phyloP scores from a whole-genome alignment of 2,113 vertebrate genomes.

The Syngnathus typhle region DNA sequence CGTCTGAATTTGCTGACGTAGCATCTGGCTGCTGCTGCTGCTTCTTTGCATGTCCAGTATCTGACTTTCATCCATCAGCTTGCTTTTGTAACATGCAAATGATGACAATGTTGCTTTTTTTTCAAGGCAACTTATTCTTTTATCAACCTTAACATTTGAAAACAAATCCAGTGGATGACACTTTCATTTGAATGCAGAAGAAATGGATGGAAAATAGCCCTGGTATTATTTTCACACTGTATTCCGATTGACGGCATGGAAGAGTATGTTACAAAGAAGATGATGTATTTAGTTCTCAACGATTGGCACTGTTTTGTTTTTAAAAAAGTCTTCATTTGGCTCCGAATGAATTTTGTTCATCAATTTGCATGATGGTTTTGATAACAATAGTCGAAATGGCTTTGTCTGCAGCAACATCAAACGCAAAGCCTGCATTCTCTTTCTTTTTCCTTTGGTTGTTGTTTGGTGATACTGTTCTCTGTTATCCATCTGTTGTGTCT shows the following conservation, averaged over 20 bases:
- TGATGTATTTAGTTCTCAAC: conserved; percentile 50
- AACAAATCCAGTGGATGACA: conserved; percentile 71
- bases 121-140: background rate
- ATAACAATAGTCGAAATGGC: conserved; percentile 68
- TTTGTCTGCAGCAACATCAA: conserved; percentile 62
- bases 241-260: conserved; percentile 67
- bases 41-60: conserved; percentile 59
- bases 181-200: background rate
- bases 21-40: conserved; percentile 52
- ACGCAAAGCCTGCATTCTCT: conserved; percentile 11
- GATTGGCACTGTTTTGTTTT: conserved; percentile 67
- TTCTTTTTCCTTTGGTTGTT: conserved; percentile 63
- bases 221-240: conserved; percentile 4
- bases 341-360: conserved; percentile 11
- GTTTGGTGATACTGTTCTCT: conserved; percentile 88
- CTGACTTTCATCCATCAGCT: conserved; percentile 73
- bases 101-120: conserved; percentile 51
- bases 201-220: background rate
- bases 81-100: conserved; percentile 44
- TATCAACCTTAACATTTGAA: conserved; percentile 55
- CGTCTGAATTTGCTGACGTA: conserved; percentile 27
- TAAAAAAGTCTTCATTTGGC: conserved; percentile 48
- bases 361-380: conserved; percentile 73
- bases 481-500: conserved; percentile 73
- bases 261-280: conserved; percentile 73